Evolutionary conservation across 2,797 vertebrate genomes (phyloP).

Genomic region (Betta splendens): DNA sequence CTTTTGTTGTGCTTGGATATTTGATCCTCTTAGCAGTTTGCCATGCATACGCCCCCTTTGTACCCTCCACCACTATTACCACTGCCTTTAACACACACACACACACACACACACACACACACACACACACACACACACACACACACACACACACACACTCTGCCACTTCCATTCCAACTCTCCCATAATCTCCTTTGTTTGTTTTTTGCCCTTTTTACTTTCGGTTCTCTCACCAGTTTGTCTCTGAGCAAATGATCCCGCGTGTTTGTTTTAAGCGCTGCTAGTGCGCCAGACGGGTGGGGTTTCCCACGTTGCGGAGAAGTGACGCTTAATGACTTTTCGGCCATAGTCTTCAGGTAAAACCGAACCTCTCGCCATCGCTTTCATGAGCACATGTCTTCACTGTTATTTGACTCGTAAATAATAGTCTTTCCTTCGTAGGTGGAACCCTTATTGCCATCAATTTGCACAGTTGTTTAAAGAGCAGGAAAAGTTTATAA

Average conservation of each 20-base stretch:
- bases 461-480: slow-evolving; percentile 43
- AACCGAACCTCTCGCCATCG: slow-evolving; percentile 2
- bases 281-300: slow-evolving; percentile 20
- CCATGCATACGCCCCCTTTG: slow-evolving; percentile 79
- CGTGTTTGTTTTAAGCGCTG: slow-evolving; percentile 26
- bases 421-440: background rate
- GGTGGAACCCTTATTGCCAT: slow-evolving; percentile 29
- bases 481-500: slow-evolving; percentile 62
- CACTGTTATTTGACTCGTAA: background rate
- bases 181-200: slow-evolving; percentile 22
- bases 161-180: slow-evolving; percentile 17
- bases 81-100: slow-evolving; percentile 29
- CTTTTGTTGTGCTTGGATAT: slow-evolving; percentile 97
- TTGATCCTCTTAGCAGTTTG: slow-evolving; percentile 96
- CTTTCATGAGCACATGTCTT: background rate
- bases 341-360: background rate
- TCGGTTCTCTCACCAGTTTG: slow-evolving; percentile 35
- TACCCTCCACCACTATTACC: slow-evolving; percentile 58
- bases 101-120: too few relatives aligned
- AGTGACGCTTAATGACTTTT: background rate
- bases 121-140: too few relatives aligned
- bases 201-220: slow-evolving; percentile 5
- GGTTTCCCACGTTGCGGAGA: slow-evolving; percentile 1
- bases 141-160: slow-evolving; percentile 11
- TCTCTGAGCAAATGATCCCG: slow-evolving; percentile 8